Evolutionary conservation across 92 coral and sea anemone species (phyloP).

Genomic region (Actinernus sp.): DNA sequence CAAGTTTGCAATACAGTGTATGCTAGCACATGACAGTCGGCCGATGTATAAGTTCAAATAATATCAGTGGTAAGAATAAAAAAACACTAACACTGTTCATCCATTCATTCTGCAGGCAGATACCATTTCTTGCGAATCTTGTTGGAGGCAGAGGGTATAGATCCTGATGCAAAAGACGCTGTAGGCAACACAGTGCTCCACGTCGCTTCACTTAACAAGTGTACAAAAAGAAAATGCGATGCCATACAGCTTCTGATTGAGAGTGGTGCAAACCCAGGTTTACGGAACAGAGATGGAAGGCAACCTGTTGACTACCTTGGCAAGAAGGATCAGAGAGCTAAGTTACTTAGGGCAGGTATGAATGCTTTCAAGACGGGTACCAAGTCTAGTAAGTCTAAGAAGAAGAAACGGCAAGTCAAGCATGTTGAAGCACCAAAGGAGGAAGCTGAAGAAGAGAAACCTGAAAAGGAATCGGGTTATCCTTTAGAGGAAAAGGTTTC

Average conservation of each 20-base stretch:
- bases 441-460: constrained; percentile 3
- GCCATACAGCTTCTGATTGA: constrained; percentile 29
- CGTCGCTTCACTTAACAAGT: constrained; percentile 38
- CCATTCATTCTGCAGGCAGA: constrained; percentile 27
- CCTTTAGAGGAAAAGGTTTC: constrained; percentile 1
- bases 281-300: constrained; percentile 54
- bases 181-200: constrained; percentile 59
- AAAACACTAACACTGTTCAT: too few relatives aligned
- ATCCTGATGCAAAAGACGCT: constrained; percentile 48
- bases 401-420: constrained; percentile 23
- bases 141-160: constrained; percentile 47
- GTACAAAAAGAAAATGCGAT: constrained; percentile 45
- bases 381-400: constrained; percentile 30
- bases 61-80: too few relatives aligned
- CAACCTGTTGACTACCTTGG: constrained; percentile 38
- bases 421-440: constrained; percentile 3
- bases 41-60: too few relatives aligned
- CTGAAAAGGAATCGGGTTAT: constrained; percentile 28
- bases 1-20: too few relatives aligned
- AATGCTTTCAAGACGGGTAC: constrained; percentile 37
- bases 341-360: constrained; percentile 34
- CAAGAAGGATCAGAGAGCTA: constrained; percentile 60
- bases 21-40: too few relatives aligned
- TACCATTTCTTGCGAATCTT: constrained; percentile 32
- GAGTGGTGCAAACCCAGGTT: constrained; percentile 46